Percentiles rank a stretch among this genome's conserved stretches.
These are phyloP conservation scores for Melanotaenia nigrans DNA, from an alignment of 2,797 vertebrate species.

Conservation along the genomic window DNA sequence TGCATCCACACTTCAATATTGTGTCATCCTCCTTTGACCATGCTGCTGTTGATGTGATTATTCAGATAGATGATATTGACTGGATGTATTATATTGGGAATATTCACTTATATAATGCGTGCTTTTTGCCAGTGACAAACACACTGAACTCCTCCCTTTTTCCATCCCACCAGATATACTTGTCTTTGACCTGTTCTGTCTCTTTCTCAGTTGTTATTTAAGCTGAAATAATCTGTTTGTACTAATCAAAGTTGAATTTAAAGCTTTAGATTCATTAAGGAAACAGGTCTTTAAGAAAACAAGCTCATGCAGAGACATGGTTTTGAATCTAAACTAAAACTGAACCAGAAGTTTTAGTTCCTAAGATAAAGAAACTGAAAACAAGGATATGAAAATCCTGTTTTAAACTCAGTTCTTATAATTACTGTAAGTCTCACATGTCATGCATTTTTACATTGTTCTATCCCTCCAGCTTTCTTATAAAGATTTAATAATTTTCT, in stretches of 20 bases:
- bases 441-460: not conserved
- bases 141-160: constrained; percentile 35
- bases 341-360: not conserved
- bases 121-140: constrained; percentile 49
- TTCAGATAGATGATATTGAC: constrained; percentile 45
- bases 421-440: not conserved
- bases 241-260: constrained; percentile 25
- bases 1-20: constrained; percentile 4
- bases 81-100: constrained; percentile 38
- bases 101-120: constrained; percentile 61
- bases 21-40: constrained; percentile 25
- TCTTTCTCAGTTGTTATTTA: constrained; percentile 8
- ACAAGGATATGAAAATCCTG: not conserved
- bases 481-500: not conserved
- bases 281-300: not conserved
- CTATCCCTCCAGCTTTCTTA: not conserved
- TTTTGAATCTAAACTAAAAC: not conserved
- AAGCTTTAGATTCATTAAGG: constrained; percentile 14
- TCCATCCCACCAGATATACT: constrained; percentile 15
- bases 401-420: not conserved
- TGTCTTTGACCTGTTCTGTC: constrained; percentile 10
- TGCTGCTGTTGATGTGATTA: constrained; percentile 28
- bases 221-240: constrained; percentile 14
- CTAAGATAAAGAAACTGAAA: not conserved
- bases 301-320: not conserved